A percentile compares a stretch with the other conserved stretches of the same genome.
These are phyloP conservation scores for Andricus quercusramuli DNA, from an alignment of 2,888 invertebrate genomes.

Conservation along the genomic window DNA sequence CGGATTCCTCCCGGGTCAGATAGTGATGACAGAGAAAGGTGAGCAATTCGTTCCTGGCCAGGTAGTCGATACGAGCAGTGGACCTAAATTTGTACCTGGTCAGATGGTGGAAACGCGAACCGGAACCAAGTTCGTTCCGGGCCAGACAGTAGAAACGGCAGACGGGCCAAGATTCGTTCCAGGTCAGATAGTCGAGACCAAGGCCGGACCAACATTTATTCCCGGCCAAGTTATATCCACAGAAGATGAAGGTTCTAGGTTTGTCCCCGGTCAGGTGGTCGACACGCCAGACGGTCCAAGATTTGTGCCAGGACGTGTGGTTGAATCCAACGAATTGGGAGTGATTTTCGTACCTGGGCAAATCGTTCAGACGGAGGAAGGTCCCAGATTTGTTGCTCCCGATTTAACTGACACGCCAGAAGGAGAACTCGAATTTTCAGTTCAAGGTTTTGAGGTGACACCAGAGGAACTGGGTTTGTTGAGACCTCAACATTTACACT, in stretches of 20 bases:
- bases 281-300: slow-evolving; percentile 85
- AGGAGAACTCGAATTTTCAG: slow-evolving; percentile 84
- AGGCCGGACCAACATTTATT: slow-evolving; percentile 88
- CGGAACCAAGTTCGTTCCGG: slow-evolving; percentile 85
- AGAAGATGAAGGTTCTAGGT: slow-evolving; percentile 80
- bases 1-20: slow-evolving; percentile 85
- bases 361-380: slow-evolving; percentile 80
- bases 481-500: slow-evolving; percentile 74
- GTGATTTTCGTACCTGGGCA: slow-evolving; percentile 80
- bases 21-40: slow-evolving; percentile 85
- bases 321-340: slow-evolving; percentile 78
- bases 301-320: slow-evolving; percentile 81
- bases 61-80: slow-evolving; percentile 85
- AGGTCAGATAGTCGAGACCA: slow-evolving; percentile 87
- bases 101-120: slow-evolving; percentile 86
- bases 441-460: slow-evolving; percentile 84
- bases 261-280: slow-evolving; percentile 85
- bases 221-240: slow-evolving; percentile 88
- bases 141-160: slow-evolving; percentile 86
- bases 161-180: slow-evolving; percentile 89
- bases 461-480: slow-evolving; percentile 79
- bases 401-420: slow-evolving; percentile 85
- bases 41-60: slow-evolving; percentile 87
- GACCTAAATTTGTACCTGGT: slow-evolving; percentile 88
- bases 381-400: slow-evolving; percentile 84